These are phyloP conservation scores for Babylonia areolata DNA, from an alignment of 1,140 invertebrate genomes.

Conservation along the genomic window DNA sequence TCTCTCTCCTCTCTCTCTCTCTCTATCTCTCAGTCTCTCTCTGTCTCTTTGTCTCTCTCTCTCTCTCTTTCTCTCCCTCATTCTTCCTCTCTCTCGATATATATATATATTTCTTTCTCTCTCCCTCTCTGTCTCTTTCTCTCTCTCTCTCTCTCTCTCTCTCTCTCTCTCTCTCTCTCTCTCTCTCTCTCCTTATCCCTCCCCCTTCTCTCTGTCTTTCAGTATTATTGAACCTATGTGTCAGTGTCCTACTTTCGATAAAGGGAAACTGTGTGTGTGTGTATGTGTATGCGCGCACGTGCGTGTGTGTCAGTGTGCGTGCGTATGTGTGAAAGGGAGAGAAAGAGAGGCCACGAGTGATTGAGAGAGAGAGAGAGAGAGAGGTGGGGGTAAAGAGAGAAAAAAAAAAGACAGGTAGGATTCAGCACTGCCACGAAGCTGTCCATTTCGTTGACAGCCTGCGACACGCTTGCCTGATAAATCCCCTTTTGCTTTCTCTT, in stretches of 20 bases:
- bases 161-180: constrained; percentile 11
- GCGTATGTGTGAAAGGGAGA: not conserved
- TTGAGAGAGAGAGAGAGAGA: not conserved
- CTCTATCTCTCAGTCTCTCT: not conserved
- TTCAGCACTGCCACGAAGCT: too few relatives aligned
- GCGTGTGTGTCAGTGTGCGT: not conserved
- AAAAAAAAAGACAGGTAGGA: too few relatives aligned
- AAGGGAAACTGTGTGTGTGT: not conserved
- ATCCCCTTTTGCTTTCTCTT: too few relatives aligned
- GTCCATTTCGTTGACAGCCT: too few relatives aligned
- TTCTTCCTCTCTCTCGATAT: not conserved
- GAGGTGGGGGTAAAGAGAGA: not conserved
- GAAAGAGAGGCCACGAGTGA: not conserved
- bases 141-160: constrained; percentile 11
- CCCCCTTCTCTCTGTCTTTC: not conserved
- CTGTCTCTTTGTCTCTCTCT: not conserved
- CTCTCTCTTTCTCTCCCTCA: too few relatives aligned
- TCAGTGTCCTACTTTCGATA: too few relatives aligned
- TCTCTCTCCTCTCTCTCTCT: constrained; percentile 11
- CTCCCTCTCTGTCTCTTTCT: not conserved
- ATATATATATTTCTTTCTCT: too few relatives aligned
- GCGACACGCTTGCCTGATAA: too few relatives aligned
- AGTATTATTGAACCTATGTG: too few relatives aligned
- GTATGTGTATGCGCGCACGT: not conserved
- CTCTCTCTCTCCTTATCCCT: not conserved